Evolutionary conservation across 30 jellyfish, hydroid and myxozoan genomes (phyloP), one percentile per base, ranked within the genome.

Genomic region (Pelagia noctiluca): DNA sequence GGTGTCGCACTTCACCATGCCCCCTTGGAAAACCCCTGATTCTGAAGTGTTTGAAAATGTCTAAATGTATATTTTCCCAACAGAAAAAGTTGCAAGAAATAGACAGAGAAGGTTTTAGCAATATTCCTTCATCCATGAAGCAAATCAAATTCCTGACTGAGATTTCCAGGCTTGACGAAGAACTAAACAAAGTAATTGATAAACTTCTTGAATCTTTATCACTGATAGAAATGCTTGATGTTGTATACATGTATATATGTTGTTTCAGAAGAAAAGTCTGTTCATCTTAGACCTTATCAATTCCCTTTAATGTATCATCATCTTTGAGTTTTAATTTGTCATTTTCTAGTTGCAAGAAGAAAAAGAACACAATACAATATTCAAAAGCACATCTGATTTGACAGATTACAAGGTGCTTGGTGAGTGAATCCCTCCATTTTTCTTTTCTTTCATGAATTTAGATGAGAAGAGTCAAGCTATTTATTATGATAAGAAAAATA

Each of bases 341-440:
- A n/a, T 3, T 38, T 25, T 35, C 34, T 52, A 80, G 90, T 70
- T 64, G 36, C 90, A 80, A 32, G 75, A 63, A 19, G 84, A 80
- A 30, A 68, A 42, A 2, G 76, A 80, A 37, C 30, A 68, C 49
- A 80, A 47, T 30, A 36, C 36, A 2, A 35, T 71, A 19, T 53
- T 80, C 53, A 50, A 22, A 13, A 52, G 18, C 11, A 80, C 90
- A 0, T 76, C 90, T 23, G 90, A 80, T 65, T 77, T 80, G 0
- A 80, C 84, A 0, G 84, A 80, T 32, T 23, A 50, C 52, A 33
- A 50, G 13, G 46, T 84, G 10, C 10, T 80, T 31, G 60, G 90
- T 80, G 30, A 63, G 75, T 25, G 10, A 49, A 63, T 22, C 71
- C 7, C 71, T 54, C 71, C 71, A 54, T n/a, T n/a, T n/a, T n/a